Percentiles rank a stretch among this genome's conserved stretches.
phyloP scores from a whole-genome alignment of 2,113 vertebrate species.

The Lagopus leucura region DNA sequence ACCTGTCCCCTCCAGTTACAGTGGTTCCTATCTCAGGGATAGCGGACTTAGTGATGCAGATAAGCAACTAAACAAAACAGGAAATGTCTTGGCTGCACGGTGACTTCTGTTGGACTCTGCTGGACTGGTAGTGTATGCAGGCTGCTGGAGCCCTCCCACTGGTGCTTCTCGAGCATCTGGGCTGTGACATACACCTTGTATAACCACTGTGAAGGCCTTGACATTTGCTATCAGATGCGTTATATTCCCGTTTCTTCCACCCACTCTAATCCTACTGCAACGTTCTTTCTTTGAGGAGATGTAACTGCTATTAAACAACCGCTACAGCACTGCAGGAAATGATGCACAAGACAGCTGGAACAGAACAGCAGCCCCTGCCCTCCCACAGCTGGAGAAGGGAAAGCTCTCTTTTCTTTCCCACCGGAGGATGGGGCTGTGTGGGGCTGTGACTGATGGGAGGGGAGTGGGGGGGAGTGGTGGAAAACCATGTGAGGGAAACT shows the following conservation, averaged over 20 bases:
- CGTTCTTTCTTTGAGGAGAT: not conserved
- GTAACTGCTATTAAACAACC: not conserved
- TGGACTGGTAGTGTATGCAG: conserved; percentile 8
- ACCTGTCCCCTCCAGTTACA: conserved; percentile 69
- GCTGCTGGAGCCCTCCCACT: not conserved
- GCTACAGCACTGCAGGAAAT: not conserved
- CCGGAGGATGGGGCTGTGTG: not conserved
- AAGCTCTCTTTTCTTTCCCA: not conserved
- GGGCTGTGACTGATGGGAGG: not conserved
- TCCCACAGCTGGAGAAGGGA: fast-evolving
- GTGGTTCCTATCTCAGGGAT: conserved; percentile 88
- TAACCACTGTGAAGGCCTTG: conserved; percentile 70
- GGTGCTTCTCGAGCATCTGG: conserved; percentile 36
- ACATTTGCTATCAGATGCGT: conserved; percentile 34
- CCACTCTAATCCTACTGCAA: not conserved
- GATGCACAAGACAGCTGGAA: not conserved
- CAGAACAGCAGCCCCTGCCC: not conserved
- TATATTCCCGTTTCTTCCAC: conserved; percentile 10
- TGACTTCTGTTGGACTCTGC: conserved; percentile 37
- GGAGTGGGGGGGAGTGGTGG: not conserved
- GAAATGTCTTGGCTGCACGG: conserved; percentile 56
- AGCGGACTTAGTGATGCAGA: conserved; percentile 78
- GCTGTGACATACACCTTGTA: not conserved
- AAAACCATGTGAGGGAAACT: not conserved
- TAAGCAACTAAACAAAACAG: conserved; percentile 70